Percentiles rank a stretch among this genome's conserved stretches.
Conservation (phyloP, 2,797 vertebrate species). For the Xenopus petersii region DNA sequence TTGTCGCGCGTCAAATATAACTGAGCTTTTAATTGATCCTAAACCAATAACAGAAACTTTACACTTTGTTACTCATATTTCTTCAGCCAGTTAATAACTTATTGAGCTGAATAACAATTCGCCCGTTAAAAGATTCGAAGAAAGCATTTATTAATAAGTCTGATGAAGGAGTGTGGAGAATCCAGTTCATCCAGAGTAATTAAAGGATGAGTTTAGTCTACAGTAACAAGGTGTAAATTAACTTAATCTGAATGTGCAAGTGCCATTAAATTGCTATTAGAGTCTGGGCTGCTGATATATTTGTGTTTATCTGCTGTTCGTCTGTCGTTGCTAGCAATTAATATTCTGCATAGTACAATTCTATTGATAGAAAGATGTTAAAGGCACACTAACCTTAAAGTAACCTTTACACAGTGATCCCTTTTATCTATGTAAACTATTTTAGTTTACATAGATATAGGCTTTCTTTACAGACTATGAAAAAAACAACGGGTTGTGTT, state of each 20-base stretch:
- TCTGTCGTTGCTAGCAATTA: no score
- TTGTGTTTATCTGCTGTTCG: no score
- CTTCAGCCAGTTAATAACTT: constrained; percentile 9
- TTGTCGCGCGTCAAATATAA: background rate
- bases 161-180: background rate
- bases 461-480: no score
- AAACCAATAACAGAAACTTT: constrained; percentile 13
- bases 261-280: background rate
- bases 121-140: constrained; percentile 19
- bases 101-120: constrained; percentile 18
- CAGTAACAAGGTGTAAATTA: no score
- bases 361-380: no score
- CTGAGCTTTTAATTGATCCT: background rate
- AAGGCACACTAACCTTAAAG: no score
- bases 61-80: constrained; percentile 11
- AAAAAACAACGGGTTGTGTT: no score
- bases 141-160: constrained; percentile 24
- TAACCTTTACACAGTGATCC: no score
- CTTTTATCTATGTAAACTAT: no score
- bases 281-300: no score
- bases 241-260: background rate
- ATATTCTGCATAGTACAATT: no score
- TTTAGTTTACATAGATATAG: no score
- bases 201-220: constrained; percentile 2
- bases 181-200: constrained; percentile 15